Evolutionary conservation across 2,113 vertebrate genomes (phyloP), one percentile per base, ranked within the genome.

Genomic region (Pseudopodoces humilis): DNA sequence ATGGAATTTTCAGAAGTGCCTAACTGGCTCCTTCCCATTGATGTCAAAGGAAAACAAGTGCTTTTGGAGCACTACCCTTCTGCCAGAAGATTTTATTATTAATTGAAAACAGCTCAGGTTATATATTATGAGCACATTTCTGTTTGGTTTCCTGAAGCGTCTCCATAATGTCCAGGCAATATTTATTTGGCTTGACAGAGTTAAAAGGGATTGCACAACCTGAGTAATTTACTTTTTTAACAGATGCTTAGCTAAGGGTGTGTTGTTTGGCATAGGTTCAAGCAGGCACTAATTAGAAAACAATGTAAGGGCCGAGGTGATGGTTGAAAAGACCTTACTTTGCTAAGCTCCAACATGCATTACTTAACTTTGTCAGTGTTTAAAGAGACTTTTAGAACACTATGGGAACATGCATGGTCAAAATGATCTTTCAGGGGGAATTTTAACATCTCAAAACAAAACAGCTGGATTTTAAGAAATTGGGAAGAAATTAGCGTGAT

Each of bases 111-210:
- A 75, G 9, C 47, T 81, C 55, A 44, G 21, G 19, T 68, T 81
- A 24, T 85, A 21, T 71, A 72, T 35, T n/a, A 79, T 25, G 19
- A 83, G 52, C 33, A 11, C 7, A 24, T 91, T 91, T 60, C 64
- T 49, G 49, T 82, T 71, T 30, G 33, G 19, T 79, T 87, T 47
- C 58, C 62, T 15, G 0, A 75, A 91, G 49, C 49, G 44, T 47
- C 52, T 96, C 56, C 52, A 7, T 68, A 68, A 79, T n/a, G 11
- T 52, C 58, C 77, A 82, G 59, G 50, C 44, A 72, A 33, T 83
- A 80, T 72, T 87, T 96, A 75, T 92, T 84, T 94, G 83, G 2
- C 69, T 76, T 83, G 41, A 89, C 47, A 82, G 70, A 94, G 63
- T 83, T 83, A 70, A 91, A 94, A 96, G 33, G 13, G 43, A 55